Base-by-base conservation (phyloP, 2,888 invertebrate genomes). In the Drosophila fungiperda region DNA sequence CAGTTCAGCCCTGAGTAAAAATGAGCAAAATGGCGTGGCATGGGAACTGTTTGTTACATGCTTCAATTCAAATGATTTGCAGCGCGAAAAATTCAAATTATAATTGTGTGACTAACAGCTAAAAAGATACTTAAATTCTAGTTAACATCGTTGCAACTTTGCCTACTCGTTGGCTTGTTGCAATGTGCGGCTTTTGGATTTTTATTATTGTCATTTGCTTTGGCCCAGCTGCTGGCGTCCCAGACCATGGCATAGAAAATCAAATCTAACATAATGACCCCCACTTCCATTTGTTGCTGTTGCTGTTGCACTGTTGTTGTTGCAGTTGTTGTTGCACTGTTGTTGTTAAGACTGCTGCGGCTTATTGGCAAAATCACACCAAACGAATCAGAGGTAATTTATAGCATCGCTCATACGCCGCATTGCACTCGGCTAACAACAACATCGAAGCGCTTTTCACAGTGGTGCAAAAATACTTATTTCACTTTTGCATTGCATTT, bases 241-340 rank as follows among this genome's bases (percentile, higher is more conserved):
- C 91, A 91, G 91, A 91, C 92, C 91, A 87, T 91, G 91, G 88
- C 91, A 91, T 92, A 92, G 91, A 92, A 92, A 89, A 78, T 78
- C 54, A 64, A 80, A 80, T 83, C 80, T 87, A 83, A 69, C 70
- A 75, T 73, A 73, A 70, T 68, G 58, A 73, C 57, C 71, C 75
- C 75, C 57, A 57, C 70, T 59, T 60, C 65, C 20, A 11, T 60
- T 9, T 17, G 38, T 33, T 45, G 45, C 54, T 35, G 23, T 58
- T 53, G 36, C 29, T 33, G 58, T 23, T 23, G 23, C 23, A 23
- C 23, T 23, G 23, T 42, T n/a, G 57, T n/a, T 54, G 26, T 2
- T 42, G 32, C 20, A 29, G 29, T 29, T 42, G 33, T 1, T 60
- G 45, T 26, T 45, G 38, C 26, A 26, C 49, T 45, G 32, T 33